phyloP scores from a whole-genome alignment of 2,888 invertebrate species.

The Beris morrisii region DNA sequence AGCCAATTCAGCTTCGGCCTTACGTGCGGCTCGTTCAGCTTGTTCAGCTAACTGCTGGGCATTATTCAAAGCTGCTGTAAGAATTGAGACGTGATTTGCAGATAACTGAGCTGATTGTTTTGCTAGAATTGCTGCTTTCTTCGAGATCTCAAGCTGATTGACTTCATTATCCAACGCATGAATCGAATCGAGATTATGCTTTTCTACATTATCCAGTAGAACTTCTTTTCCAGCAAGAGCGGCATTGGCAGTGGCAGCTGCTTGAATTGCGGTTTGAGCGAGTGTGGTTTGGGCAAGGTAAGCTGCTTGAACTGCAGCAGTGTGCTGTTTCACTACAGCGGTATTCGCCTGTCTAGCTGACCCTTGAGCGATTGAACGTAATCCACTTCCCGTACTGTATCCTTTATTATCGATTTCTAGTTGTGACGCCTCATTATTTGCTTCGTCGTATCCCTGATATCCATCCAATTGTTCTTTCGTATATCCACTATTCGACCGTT shows the following conservation, averaged over 20 bases:
- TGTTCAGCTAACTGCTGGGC: slow-evolving; percentile 65
- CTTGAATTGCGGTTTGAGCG: slow-evolving; percentile 70
- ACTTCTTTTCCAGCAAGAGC: slow-evolving; percentile 66
- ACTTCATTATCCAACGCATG: slow-evolving; percentile 68
- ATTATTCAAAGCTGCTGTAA: slow-evolving; percentile 70
- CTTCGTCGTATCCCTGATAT: slow-evolving; percentile 13
- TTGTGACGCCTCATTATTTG: background rate
- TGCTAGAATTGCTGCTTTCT: slow-evolving; percentile 67
- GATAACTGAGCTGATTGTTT: slow-evolving; percentile 70
- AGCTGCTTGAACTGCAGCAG: slow-evolving; percentile 68
- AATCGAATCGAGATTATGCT: slow-evolving; percentile 69
- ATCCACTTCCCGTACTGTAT: slow-evolving; percentile 65
- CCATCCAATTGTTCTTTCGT: slow-evolving; percentile 17
- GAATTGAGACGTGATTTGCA: slow-evolving; percentile 66
- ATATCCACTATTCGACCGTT: slow-evolving; percentile 6
- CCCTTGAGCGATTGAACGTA: slow-evolving; percentile 67
- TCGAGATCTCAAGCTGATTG: slow-evolving; percentile 70
- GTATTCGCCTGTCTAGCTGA: slow-evolving; percentile 72
- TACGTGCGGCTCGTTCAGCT: slow-evolving; percentile 69
- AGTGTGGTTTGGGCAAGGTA: slow-evolving; percentile 69
- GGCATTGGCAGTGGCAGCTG: slow-evolving; percentile 64
- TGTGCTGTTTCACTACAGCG: slow-evolving; percentile 66
- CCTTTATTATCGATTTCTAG: slow-evolving; percentile 45
- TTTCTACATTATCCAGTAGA: slow-evolving; percentile 65
- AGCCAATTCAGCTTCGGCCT: slow-evolving; percentile 70